Evolutionary conservation across 2,113 vertebrate species (phyloP).

Genomic region (Brachyhypopomus gauderio): DNA sequence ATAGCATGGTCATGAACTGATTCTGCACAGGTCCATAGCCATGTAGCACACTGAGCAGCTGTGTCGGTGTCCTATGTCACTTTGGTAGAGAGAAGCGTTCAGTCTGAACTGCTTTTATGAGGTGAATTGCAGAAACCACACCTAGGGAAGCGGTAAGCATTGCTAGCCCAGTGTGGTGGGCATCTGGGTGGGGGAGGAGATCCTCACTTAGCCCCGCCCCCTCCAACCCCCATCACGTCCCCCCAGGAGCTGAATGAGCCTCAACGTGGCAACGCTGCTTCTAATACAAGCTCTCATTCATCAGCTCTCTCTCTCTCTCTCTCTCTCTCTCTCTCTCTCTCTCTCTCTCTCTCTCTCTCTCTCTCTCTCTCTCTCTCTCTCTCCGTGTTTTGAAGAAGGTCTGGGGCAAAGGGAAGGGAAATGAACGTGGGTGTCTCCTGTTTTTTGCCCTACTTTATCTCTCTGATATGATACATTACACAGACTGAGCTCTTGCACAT

Average conservation of each 20-base stretch:
- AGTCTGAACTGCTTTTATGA: constrained; percentile 27
- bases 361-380: constrained; percentile 1
- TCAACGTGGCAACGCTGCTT: constrained; percentile 12
- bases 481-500: constrained; percentile 10
- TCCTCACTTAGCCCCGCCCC: background rate
- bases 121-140: constrained; percentile 32
- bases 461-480: constrained; percentile 15
- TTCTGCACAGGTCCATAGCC: too few species aligned
- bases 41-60: background rate
- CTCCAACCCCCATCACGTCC: background rate
- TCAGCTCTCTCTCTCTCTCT: constrained; percentile 19
- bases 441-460: constrained; percentile 51
- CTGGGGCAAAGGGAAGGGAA: constrained; percentile 20
- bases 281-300: constrained; percentile 27
- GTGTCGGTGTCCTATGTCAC: background rate
- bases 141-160: constrained; percentile 17
- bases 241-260: constrained; percentile 26
- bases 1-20: too few species aligned
- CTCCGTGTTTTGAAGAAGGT: constrained; percentile 21
- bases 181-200: constrained; percentile 10
- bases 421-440: constrained; percentile 35
- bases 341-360: background rate
- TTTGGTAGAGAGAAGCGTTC: constrained; percentile 38
- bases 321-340: background rate
- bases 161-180: constrained; percentile 18